Evolutionary conservation across 2,888 invertebrate species (phyloP).

Genomic region (Penaeus monodon): DNA sequence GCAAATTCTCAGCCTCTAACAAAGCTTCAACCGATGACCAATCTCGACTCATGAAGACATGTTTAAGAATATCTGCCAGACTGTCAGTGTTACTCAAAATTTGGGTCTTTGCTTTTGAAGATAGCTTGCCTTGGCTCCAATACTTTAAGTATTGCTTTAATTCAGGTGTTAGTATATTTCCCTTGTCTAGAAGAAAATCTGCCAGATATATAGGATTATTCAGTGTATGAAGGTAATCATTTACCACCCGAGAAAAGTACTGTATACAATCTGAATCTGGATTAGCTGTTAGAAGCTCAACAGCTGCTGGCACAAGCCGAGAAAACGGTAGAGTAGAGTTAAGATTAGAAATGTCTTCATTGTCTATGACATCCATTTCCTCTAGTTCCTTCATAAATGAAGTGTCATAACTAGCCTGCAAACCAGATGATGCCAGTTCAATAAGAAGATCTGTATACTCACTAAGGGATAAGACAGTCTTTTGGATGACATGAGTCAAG

Average conservation of each 20-base stretch:
- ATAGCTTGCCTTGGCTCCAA: constrained; percentile 5
- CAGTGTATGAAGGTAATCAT: constrained; percentile 46
- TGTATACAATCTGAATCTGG: constrained; percentile 30
- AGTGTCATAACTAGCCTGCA: not conserved
- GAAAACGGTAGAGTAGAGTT: constrained; percentile 43
- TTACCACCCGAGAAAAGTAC: constrained; percentile 45
- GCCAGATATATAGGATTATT: constrained; percentile 33
- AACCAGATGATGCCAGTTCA: not conserved
- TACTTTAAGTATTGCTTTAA: constrained; percentile 19
- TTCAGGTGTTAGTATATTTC: constrained; percentile 21
- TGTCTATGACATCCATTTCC: constrained; percentile 31
- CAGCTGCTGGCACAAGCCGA: constrained; percentile 40
- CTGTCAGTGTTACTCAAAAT: not conserved
- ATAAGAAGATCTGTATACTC: constrained; percentile 39
- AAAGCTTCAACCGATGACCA: constrained; percentile 25
- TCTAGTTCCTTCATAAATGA: constrained; percentile 29
- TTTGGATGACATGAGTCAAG: constrained; percentile 42
- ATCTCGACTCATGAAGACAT: constrained; percentile 37
- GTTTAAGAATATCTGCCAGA: constrained; percentile 35
- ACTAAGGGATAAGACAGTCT: constrained; percentile 42
- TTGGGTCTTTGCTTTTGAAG: not conserved
- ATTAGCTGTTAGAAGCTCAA: constrained; percentile 25
- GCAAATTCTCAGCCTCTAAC: constrained; percentile 14
- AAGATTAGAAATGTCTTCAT: constrained; percentile 25
- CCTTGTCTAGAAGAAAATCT: constrained; percentile 35